These are phyloP conservation scores for Nematostella vectensis DNA, from an alignment of 92 coral and sea anemone genomes.

Conservation along the genomic window DNA sequence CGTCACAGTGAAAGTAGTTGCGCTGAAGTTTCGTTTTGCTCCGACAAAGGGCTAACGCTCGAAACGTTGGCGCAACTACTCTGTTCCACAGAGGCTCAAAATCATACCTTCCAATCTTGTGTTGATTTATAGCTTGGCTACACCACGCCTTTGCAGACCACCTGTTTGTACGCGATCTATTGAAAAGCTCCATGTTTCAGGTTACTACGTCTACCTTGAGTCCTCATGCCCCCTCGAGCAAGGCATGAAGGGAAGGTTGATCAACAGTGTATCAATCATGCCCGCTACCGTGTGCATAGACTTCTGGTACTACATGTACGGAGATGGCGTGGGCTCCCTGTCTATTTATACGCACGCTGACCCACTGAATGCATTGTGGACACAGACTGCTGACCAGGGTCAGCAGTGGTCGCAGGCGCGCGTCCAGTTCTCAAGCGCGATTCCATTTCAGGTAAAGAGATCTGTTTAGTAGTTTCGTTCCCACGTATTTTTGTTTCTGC, in stretches of 20 bases:
- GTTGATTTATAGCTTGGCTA: no score
- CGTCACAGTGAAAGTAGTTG: no score
- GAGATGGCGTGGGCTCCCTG: slow-evolving; percentile 33
- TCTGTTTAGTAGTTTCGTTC: no score
- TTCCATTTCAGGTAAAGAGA: slow-evolving; percentile 25
- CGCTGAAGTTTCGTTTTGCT: no score
- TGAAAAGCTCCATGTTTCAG: no score
- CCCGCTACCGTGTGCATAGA: slow-evolving; percentile 27
- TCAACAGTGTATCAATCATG: slow-evolving; percentile 21
- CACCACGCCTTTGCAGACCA: no score
- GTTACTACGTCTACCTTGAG: slow-evolving; percentile 48
- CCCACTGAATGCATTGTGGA: slow-evolving; percentile 22
- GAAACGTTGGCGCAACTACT: no score
- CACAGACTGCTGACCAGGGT: slow-evolving; percentile 36
- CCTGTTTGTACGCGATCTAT: no score
- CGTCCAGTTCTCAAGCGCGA: slow-evolving; percentile 5
- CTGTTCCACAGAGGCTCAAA: no score
- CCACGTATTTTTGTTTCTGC: no score
- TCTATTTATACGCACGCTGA: slow-evolving; percentile 14
- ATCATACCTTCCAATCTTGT: no score
- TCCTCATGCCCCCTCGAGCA: slow-evolving; percentile 19
- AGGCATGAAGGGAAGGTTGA: slow-evolving; percentile 27
- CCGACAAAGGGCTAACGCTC: no score
- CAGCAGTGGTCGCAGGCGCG: slow-evolving; percentile 28
- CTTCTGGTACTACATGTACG: slow-evolving; percentile 54